Evolutionary conservation across 2,888 invertebrate genomes (phyloP), one percentile per base, ranked within the genome.

Genomic region (Drosophila picticornis): DNA sequence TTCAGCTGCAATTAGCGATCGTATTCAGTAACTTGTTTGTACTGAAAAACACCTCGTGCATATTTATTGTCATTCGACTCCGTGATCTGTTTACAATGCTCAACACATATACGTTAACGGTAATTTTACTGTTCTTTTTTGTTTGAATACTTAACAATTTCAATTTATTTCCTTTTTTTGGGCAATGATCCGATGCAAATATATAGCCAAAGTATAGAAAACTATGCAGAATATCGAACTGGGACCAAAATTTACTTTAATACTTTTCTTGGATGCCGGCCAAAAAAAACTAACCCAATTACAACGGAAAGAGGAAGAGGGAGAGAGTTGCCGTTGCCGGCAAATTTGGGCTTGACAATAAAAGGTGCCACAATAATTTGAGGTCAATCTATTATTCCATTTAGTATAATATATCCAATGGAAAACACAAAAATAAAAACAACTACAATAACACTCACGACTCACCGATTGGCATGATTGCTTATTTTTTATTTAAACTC

Each of bases 391-490:
- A 63, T 63, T 79, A 63, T 85, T 79, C n/a, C 34, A 36, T 57
- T 77, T 73, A 34, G 36, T 43, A 36, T 32, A 13, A 48, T 29
- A 19, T 34, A 34, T 34, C 32, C 25, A 25, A 71, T 68, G 80
- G 38, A 29, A 71, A 53, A 59, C 72, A 72, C 70, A 65, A 56
- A 40, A 40, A 25, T 25, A 16, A 4, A 46, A 22, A 4, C 22
- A 46, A 22, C 40, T 50, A 66, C 64, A 51, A 66, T 64, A 48
- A 46, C 52, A 69, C 43, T 29, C 43, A 72, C 63, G 71, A 88
- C 91, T 91, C 71, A 91, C 91, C 91, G 77, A 84, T 84, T 80
- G 91, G 81, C 91, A 91, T 91, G 68, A 62, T 82, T 77, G 75
- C 71, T 77, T 60, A 62, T 56, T 57, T 66, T 46, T 73, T 65